Evolutionary conservation across 2,888 invertebrate species (phyloP).

Genomic region (Heteromurus nitidus): DNA sequence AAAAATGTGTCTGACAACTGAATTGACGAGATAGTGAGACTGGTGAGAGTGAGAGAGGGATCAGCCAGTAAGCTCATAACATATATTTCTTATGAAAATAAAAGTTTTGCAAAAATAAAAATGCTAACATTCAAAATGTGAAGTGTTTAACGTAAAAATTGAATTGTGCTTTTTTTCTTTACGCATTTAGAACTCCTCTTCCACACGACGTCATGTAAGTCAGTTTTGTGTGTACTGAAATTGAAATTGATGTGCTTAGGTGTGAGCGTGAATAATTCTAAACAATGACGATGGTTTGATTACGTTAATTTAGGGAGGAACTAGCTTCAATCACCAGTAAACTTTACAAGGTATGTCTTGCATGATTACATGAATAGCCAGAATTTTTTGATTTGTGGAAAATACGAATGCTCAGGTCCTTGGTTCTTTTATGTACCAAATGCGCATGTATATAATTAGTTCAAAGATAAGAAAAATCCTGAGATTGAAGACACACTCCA

Average conservation of each 20-base stretch:
- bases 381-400: neutral
- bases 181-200: constrained; percentile 45
- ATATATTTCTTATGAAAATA: too few species aligned
- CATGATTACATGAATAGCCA: neutral
- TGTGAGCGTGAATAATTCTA: neutral
- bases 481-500: constrained; percentile 54
- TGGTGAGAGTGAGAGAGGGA: too few species aligned
- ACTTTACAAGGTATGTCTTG: constrained; percentile 2
- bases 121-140: neutral
- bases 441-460: constrained; percentile 21
- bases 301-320: constrained; percentile 41
- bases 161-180: neutral
- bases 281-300: too few species aligned
- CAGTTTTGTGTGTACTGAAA: neutral
- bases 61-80: neutral
- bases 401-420: neutral
- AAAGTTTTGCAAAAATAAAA: neutral
- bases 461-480: constrained; percentile 42
- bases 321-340: constrained; percentile 44
- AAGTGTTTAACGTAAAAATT: too few species aligned
- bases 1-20: too few species aligned
- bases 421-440: too few species aligned
- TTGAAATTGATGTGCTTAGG: neutral
- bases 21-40: neutral
- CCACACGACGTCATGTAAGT: constrained; percentile 57